A percentile compares a stretch with the other conserved stretches of the same genome.
These are phyloP conservation scores for Arenaria interpres DNA, from an alignment of 2,113 vertebrate species.

Conservation along the genomic window DNA sequence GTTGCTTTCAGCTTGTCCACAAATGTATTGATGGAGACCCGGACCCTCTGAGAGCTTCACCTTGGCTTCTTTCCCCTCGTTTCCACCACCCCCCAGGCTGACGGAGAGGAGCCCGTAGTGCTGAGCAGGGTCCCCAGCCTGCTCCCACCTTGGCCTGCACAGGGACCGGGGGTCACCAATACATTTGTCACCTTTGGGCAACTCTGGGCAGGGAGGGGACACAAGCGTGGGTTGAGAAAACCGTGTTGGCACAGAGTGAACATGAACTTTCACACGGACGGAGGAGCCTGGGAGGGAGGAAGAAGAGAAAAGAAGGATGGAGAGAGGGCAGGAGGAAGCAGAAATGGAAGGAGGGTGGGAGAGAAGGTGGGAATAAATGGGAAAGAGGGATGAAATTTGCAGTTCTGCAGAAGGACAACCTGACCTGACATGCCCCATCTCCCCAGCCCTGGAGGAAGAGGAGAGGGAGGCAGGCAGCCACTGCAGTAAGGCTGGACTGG, in stretches of 20 bases:
- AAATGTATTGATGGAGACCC: conserved; percentile 16
- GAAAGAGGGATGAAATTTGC: not conserved
- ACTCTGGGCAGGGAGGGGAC: conserved; percentile 26
- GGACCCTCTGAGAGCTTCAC: not conserved
- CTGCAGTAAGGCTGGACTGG: not conserved
- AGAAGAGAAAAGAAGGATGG: conserved; percentile 43
- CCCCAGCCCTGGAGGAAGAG: not conserved
- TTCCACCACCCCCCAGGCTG: not conserved
- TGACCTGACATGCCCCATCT: not conserved
- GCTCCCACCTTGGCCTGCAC: not conserved
- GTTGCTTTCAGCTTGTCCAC: conserved; percentile 39
- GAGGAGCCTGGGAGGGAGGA: conserved; percentile 24
- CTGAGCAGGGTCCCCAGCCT: not conserved
- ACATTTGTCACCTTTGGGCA: conserved; percentile 41
- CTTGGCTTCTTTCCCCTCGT: not conserved
- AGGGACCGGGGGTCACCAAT: not conserved
- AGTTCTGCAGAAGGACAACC: not conserved
- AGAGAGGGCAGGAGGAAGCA: conserved; percentile 10
- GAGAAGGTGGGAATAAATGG: conserved; percentile 12
- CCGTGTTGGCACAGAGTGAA: conserved; percentile 85
- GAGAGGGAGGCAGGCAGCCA: not conserved
- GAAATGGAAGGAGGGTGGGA: conserved; percentile 18
- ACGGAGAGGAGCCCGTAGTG: not conserved
- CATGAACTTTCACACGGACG: conserved; percentile 79
- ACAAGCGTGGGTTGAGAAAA: conserved; percentile 66